phyloP scores from a whole-genome alignment of 1,140 invertebrate genomes.

The Dysdera silvatica region DNA sequence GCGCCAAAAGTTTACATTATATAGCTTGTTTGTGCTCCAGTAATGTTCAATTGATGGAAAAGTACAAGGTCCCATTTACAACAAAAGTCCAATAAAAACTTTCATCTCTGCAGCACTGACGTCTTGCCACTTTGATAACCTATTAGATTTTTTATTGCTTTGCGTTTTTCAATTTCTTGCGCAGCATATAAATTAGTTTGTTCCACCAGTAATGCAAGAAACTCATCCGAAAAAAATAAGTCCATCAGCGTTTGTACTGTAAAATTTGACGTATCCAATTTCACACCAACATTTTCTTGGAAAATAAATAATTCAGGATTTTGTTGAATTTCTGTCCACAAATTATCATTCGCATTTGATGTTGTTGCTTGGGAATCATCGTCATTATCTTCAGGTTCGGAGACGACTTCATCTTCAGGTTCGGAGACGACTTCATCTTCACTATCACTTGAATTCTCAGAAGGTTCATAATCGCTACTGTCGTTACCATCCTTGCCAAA shows the following conservation, averaged over 20 bases:
- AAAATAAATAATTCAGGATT: slow-evolving; percentile 2
- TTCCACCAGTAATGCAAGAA: too few species aligned
- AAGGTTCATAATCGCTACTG: neutral
- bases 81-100: too few species aligned
- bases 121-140: too few species aligned
- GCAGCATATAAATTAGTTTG: neutral
- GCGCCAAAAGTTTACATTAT: too few species aligned
- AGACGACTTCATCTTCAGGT: neutral
- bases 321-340: slow-evolving; percentile 3
- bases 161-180: neutral
- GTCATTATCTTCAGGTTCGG: neutral
- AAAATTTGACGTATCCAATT: neutral
- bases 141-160: neutral
- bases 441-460: neutral
- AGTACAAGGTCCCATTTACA: too few species aligned
- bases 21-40: too few species aligned
- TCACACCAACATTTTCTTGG: neutral
- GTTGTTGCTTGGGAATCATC: neutral
- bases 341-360: neutral
- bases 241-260: neutral
- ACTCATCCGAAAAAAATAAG: neutral
- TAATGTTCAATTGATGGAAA: too few species aligned
- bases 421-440: neutral
- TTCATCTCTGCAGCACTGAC: too few species aligned
- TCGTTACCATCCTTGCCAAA: slow-evolving; percentile 1